phyloP scores from a whole-genome alignment of 2,797 vertebrate genomes.

The Alouatta caraya region DNA sequence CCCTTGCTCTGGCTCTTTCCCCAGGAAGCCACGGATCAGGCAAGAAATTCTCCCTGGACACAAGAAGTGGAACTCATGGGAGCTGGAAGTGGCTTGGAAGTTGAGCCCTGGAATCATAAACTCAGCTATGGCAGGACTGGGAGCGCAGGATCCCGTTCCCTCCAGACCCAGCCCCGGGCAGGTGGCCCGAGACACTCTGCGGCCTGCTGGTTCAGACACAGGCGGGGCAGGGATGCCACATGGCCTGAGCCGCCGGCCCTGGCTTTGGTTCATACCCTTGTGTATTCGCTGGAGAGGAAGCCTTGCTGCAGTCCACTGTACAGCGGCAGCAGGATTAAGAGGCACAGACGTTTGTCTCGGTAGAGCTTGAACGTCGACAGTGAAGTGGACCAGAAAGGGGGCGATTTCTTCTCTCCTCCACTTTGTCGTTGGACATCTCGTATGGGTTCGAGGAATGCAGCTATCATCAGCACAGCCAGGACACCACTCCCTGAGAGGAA shows the following conservation, averaged over 20 bases:
- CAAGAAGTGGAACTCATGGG: not conserved
- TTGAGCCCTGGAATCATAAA: fast-evolving
- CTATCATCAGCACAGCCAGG: constrained; percentile 89
- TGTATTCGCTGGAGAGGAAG: constrained; percentile 95
- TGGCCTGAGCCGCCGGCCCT: not conserved
- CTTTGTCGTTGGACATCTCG: constrained; percentile 74
- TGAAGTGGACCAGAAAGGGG: constrained; percentile 86
- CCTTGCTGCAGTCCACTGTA: constrained; percentile 96
- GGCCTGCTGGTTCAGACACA: not conserved
- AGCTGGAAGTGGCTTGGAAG: fast-evolving
- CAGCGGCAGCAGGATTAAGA: constrained; percentile 93
- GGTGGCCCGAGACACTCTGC: fast-evolving
- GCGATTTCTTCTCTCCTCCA: constrained; percentile 77
- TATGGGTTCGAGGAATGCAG: constrained; percentile 90
- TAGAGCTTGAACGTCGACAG: constrained; percentile 91
- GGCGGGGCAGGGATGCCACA: fast-evolving
- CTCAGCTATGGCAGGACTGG: fast-evolving
- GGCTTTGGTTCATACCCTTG: constrained; percentile 87
- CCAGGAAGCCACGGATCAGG: not conserved
- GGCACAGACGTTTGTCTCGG: constrained; percentile 88
- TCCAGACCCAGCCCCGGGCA: too few relatives aligned
- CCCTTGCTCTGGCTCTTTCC: not conserved
- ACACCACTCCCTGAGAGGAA: constrained; percentile 88
- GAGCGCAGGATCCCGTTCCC: fast-evolving
- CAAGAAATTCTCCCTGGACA: fast-evolving